Conservation (phyloP, 2,113 vertebrate genomes). For the Seriola quinqueradiata region DNA sequence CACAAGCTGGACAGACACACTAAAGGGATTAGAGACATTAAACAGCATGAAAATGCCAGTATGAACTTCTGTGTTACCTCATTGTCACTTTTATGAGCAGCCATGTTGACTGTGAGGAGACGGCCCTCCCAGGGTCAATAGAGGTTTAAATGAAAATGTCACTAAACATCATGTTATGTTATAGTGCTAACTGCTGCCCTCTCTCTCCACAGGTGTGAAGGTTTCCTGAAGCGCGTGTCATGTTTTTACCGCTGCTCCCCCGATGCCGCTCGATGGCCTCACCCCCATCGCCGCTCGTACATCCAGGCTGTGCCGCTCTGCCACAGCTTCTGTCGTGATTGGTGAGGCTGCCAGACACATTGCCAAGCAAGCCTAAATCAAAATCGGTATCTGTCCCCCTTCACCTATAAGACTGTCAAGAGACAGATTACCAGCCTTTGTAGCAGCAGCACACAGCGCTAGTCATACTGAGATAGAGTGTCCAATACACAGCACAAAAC, state of each 20-base stretch:
- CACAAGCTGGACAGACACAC: background rate
- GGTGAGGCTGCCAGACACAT: slow-evolving; percentile 78
- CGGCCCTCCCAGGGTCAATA: background rate
- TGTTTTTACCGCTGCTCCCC: slow-evolving; percentile 88
- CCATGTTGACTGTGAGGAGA: background rate
- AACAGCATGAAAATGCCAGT: background rate
- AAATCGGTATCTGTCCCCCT: slow-evolving; percentile 18
- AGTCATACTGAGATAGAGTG: slow-evolving; percentile 6
- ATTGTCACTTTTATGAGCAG: background rate
- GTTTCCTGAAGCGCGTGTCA: slow-evolving; percentile 81
- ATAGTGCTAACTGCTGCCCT: background rate
- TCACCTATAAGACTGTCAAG: slow-evolving; percentile 14
- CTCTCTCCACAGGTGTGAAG: slow-evolving; percentile 73
- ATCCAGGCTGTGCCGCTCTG: slow-evolving; percentile 87
- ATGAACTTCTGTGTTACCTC: background rate
- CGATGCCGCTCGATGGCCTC: slow-evolving; percentile 83
- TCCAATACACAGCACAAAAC: slow-evolving; percentile 8
- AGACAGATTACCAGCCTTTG: slow-evolving; percentile 3
- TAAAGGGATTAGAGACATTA: background rate
- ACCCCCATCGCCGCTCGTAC: slow-evolving; percentile 72
- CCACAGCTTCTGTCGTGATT: slow-evolving; percentile 87
- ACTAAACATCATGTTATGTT: background rate
- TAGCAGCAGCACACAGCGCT: background rate
- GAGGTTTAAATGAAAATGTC: background rate
- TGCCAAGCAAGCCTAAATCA: slow-evolving; percentile 24